Conservation (phyloP, 2,888 invertebrate species). For the Meloe dianella region DNA sequence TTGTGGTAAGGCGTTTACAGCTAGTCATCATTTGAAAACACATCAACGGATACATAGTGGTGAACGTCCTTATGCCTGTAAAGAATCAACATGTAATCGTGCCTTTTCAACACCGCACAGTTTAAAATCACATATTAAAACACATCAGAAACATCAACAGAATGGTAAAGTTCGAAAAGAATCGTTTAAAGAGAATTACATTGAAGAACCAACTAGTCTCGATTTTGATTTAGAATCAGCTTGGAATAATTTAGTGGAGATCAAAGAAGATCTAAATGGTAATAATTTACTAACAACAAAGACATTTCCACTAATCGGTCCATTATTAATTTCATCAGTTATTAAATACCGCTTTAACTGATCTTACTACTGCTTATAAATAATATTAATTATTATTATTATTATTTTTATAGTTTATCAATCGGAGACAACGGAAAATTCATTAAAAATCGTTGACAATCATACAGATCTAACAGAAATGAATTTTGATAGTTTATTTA, state of each 20-base stretch:
- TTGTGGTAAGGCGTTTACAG: constrained; percentile 92
- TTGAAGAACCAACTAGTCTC: constrained; percentile 4
- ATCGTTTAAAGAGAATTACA: not conserved
- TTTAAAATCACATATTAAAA: constrained; percentile 78
- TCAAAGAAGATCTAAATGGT: not conserved
- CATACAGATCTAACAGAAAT: constrained; percentile 12
- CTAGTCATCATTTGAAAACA: constrained; percentile 92
- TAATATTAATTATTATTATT: not conserved
- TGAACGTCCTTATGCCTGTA: constrained; percentile 80
- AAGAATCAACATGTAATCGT: constrained; percentile 69
- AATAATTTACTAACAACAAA: not conserved
- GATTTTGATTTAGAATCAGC: constrained; percentile 1
- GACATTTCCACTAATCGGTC: no score
- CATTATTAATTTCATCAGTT: no score
- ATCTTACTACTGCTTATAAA: no score
- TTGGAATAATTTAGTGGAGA: not conserved
- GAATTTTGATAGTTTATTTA: constrained; percentile 42
- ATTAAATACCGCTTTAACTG: no score
- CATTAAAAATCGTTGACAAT: constrained; percentile 8
- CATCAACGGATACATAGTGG: constrained; percentile 83
- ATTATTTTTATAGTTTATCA: constrained; percentile 1
- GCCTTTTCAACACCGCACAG: constrained; percentile 87
- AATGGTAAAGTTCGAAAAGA: not conserved
- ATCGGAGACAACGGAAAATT: not conserved
- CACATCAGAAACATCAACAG: constrained; percentile 66